Conservation (phyloP, 2,113 vertebrate species). For the Entelurus aequoreus region DNA sequence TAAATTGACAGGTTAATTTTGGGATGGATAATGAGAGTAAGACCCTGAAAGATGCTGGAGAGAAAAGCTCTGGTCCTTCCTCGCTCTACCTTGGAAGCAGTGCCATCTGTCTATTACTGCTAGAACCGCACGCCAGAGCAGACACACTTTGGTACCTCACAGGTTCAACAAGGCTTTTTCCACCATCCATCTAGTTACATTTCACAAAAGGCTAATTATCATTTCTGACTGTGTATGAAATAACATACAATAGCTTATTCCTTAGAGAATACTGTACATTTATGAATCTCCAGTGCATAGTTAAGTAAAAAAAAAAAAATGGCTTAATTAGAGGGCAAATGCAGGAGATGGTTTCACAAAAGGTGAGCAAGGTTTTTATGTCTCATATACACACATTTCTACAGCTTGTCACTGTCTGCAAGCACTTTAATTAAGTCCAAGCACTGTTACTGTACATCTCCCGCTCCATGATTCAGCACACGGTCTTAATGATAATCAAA, state of each 20-base stretch:
- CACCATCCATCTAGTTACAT: not conserved
- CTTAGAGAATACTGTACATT: conserved; percentile 17
- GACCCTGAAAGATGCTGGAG: conserved; percentile 77
- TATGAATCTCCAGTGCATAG: not conserved
- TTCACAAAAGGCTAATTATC: not conserved
- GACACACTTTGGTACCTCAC: conserved; percentile 40
- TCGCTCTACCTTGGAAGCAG: conserved; percentile 87
- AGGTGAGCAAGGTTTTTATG: conserved; percentile 60
- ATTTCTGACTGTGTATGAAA: not conserved
- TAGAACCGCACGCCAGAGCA: conserved; percentile 77
- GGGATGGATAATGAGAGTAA: conserved; percentile 95
- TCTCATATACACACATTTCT: conserved; percentile 57
- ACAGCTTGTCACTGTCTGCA: conserved; percentile 67
- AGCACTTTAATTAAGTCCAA: conserved; percentile 67
- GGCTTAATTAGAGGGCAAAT: conserved; percentile 68
- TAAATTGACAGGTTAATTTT: conserved; percentile 99
- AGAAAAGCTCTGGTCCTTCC: conserved; percentile 54
- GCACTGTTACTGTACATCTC: conserved; percentile 35
- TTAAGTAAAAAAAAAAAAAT: not conserved
- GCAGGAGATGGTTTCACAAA: conserved; percentile 60
- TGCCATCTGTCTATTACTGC: conserved; percentile 93
- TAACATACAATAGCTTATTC: too few species aligned
- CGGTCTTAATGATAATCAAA: conserved; percentile 52
- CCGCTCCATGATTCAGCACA: conserved; percentile 63
- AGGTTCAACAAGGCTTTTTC: conserved; percentile 37